A percentile compares a stretch with the other conserved stretches of the same genome.
phyloP scores from a whole-genome alignment of 2,888 invertebrate species.

The Venustoraphidia nigricollis region DNA sequence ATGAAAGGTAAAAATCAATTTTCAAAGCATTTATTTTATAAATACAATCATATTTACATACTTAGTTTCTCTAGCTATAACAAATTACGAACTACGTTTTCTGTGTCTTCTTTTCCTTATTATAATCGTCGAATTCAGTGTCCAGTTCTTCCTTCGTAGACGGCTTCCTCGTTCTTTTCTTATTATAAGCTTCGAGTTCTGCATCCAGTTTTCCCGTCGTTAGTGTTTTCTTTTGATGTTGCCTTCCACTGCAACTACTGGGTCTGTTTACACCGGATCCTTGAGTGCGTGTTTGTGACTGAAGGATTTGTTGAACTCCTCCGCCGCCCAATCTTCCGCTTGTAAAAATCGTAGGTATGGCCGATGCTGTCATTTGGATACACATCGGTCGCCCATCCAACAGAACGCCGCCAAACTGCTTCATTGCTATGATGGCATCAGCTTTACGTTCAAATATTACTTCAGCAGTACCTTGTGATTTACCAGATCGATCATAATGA shows the following conservation, averaged over 20 bases:
- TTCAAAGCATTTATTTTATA: too few species aligned
- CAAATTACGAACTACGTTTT: too few species aligned
- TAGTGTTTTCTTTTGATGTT: constrained; percentile 46
- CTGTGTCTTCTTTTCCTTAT: too few species aligned
- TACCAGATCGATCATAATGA: constrained; percentile 92
- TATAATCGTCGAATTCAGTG: too few species aligned
- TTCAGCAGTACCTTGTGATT: constrained; percentile 94
- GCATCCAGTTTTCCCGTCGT: constrained; percentile 91
- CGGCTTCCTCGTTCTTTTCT: constrained; percentile 52
- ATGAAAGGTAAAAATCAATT: too few species aligned
- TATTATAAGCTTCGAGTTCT: constrained; percentile 89
- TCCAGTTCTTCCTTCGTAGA: too few species aligned
- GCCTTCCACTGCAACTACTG: constrained; percentile 33
- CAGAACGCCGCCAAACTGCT: constrained; percentile 95
- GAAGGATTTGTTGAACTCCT: constrained; percentile 21
- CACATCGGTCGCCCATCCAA: constrained; percentile 94
- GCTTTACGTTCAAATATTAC: constrained; percentile 85
- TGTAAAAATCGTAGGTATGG: constrained; percentile 42
- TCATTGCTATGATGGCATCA: constrained; percentile 92
- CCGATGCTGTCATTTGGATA: constrained; percentile 79
- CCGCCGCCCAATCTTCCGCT: constrained; percentile 27
- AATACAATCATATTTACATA: too few species aligned
- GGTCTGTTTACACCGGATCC: constrained; percentile 21
- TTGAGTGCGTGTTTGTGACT: constrained; percentile 13
- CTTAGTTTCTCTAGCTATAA: too few species aligned